A percentile compares a stretch with the other conserved stretches of the same genome.
phyloP scores from a whole-genome alignment of 2,888 invertebrate species.

The Steromphala cineraria region DNA sequence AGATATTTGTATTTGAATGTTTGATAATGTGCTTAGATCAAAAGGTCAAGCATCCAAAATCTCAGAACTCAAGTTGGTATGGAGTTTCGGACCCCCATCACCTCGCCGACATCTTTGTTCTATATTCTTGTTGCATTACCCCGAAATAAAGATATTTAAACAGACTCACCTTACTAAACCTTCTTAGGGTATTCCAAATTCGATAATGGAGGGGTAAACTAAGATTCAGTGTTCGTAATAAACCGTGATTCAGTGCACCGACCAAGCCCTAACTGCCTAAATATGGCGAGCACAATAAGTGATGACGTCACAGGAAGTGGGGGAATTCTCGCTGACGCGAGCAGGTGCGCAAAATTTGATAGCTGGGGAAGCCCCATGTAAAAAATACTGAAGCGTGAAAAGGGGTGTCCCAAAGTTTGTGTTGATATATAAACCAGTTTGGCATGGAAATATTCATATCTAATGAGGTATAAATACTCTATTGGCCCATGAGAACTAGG shows the following conservation, averaged over 20 bases:
- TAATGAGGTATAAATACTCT: too few relatives aligned
- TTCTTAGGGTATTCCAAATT: background rate
- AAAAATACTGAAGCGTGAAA: background rate
- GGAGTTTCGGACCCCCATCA: background rate
- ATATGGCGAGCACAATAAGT: conserved; percentile 41
- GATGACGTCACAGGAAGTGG: conserved; percentile 43
- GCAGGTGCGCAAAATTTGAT: background rate
- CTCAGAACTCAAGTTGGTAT: background rate
- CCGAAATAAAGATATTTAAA: background rate
- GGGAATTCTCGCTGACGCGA: background rate
- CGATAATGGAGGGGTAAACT: background rate
- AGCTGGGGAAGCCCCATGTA: background rate
- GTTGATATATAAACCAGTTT: too few relatives aligned
- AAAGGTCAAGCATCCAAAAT: background rate
- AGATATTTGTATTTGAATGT: too few relatives aligned
- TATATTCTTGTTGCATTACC: too few relatives aligned
- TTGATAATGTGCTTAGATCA: background rate
- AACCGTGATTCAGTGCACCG: background rate
- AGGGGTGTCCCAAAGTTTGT: background rate
- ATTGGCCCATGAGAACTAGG: too few relatives aligned
- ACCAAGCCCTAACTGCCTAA: conserved; percentile 26
- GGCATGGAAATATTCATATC: too few relatives aligned
- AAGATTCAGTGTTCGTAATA: background rate
- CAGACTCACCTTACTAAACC: background rate
- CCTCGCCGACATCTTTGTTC: background rate